Base-by-base conservation (phyloP, 2,113 vertebrate genomes). In the Rattus rattus region DNA sequence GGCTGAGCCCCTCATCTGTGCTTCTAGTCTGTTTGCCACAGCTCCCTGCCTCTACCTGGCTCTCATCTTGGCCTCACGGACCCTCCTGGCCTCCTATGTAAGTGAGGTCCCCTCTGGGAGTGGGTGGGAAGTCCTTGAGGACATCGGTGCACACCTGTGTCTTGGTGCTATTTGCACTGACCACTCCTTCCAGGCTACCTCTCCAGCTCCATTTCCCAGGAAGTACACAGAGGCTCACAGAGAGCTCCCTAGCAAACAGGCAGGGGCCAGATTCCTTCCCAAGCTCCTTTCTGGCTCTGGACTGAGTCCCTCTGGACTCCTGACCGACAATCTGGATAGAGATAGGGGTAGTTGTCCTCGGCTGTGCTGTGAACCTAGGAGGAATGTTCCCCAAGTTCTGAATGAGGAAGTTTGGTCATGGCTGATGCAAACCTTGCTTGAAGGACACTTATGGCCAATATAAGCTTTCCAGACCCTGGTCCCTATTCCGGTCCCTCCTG, bases 1-100 rank as follows among this genome's bases (percentile, higher is more conserved):
- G 87, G 99, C 98, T 0, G 99, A 99, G 96, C 99, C 99, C 5
- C 96, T 99, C 95, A 99, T 99, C 98, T 99, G 99, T 26, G 99
- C 99, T 1, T 96, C 97, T n/a, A 99, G 99, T 91, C 99, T 99
- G 98, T 98, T 99, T 2, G 88, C 97, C 16, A 98, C 99, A 0
- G 97, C 98, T 3, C 98, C 99, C 17, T 99, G 98, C 97, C 98
- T 99, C 95, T 99, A 99, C 70, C 22, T 98, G 90, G 98, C 98
- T 84, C 98, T 99, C 69, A 88, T 99, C 77, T 95, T 99, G 95
- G 99, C 99, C 19, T 97, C 98, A 49, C 95, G 33, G 1, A 99
- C 94, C 96, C 99, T 99, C 96, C 92, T 98, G 12, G 97, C 96
- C 33, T 98, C 99, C 90, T 99, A 99, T 1, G 99, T 99, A 98